Evolutionary conservation across 2,113 vertebrate species (phyloP).

Genomic region (Tyrannus savana): DNA sequence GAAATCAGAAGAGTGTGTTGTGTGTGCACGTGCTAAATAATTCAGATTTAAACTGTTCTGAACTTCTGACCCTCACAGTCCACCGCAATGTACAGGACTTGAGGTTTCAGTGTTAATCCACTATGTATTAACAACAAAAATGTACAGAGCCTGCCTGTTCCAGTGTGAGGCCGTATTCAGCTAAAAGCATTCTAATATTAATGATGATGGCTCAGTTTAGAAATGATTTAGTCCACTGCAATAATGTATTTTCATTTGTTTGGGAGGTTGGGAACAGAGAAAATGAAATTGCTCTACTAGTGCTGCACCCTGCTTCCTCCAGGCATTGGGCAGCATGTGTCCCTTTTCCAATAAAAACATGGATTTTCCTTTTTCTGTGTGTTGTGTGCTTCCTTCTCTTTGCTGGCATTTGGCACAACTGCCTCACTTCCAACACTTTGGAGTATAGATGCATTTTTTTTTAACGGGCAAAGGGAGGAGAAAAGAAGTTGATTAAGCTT

Average conservation of each 20-base stretch:
- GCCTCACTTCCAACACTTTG: not conserved
- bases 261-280: not conserved
- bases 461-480: not conserved
- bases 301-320: not conserved
- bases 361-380: not conserved
- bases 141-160: not conserved
- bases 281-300: not conserved
- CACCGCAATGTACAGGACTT: not conserved
- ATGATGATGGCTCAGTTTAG: not conserved
- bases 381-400: not conserved
- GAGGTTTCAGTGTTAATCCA: not conserved
- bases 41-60: conserved; percentile 48
- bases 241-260: not conserved
- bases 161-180: not conserved
- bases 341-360: not conserved
- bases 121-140: not conserved
- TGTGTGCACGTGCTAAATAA: conserved; percentile 48
- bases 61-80: conserved; percentile 56
- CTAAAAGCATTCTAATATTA: conserved; percentile 30
- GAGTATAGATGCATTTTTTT: not conserved
- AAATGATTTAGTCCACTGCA: not conserved
- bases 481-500: conserved; percentile 32
- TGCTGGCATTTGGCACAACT: not conserved
- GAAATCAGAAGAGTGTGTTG: not conserved
- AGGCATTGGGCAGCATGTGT: not conserved